Evolutionary conservation across 2,797 vertebrate genomes (phyloP).

Genomic region (Aldrovandia affinis): DNA sequence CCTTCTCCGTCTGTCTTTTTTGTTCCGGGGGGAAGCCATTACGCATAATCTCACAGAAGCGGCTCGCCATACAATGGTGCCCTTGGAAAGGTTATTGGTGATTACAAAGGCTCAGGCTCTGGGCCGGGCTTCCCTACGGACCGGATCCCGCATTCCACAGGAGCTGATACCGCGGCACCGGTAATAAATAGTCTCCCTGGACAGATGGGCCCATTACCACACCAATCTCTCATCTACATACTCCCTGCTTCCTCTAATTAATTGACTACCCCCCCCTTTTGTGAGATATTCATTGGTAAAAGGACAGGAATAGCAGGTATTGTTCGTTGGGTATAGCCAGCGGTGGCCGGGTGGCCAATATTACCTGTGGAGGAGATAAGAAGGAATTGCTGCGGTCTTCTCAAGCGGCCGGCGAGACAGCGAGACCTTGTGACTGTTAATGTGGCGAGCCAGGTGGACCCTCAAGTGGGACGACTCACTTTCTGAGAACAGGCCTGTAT

Average conservation of each 20-base stretch:
- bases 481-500: background rate
- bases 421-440: background rate
- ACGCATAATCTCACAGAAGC: background rate
- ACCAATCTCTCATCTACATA: constrained; percentile 56
- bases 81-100: constrained; percentile 10
- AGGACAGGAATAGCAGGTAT: constrained; percentile 7
- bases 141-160: background rate
- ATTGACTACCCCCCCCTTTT: background rate
- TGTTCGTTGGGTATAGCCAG: background rate
- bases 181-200: constrained; percentile 58
- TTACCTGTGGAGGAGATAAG: background rate
- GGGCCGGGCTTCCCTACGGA: background rate
- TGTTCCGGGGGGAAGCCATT: background rate
- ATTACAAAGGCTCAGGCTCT: constrained; percentile 4
- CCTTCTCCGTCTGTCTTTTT: background rate
- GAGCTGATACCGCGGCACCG: constrained; percentile 42
- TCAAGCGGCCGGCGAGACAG: background rate
- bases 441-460: background rate
- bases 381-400: constrained; percentile 1
- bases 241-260: constrained; percentile 30
- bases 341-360: background rate
- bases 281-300: constrained; percentile 5
- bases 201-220: constrained; percentile 8
- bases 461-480: background rate
- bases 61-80: background rate